These are phyloP conservation scores for Hanleya hanleyi DNA, from an alignment of 2,888 invertebrate species.

Conservation along the genomic window DNA sequence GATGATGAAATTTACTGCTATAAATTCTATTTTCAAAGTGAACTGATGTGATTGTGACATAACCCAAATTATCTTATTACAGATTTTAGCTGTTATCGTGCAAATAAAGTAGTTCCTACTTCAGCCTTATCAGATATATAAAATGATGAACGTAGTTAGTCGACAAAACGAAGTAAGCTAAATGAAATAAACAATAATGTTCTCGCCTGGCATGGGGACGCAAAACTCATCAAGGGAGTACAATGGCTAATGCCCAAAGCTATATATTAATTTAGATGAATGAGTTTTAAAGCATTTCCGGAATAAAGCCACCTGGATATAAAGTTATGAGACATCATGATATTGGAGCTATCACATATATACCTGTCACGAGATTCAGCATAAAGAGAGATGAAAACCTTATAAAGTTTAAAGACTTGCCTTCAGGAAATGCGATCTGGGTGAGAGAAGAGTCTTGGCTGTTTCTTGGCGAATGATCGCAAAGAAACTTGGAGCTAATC, in stretches of 20 bases:
- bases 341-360: too few relatives aligned
- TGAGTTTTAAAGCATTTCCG: too few relatives aligned
- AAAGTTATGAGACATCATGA: too few relatives aligned
- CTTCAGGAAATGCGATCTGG: neutral
- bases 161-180: conserved; percentile 1
- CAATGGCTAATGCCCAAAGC: too few relatives aligned
- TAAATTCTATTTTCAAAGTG: too few relatives aligned
- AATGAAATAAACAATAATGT: conserved; percentile 9
- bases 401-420: conserved; percentile 2
- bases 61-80: too few relatives aligned
- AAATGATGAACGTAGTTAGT: neutral
- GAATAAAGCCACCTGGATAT: too few relatives aligned
- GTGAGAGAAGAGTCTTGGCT: neutral
- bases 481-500: neutral
- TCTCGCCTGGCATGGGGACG: neutral
- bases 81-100: too few relatives aligned
- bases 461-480: neutral
- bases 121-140: neutral
- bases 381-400: neutral
- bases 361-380: neutral
- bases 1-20: too few relatives aligned
- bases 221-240: conserved; percentile 6
- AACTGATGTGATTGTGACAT: too few relatives aligned
- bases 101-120: too few relatives aligned
- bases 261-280: too few relatives aligned